These are phyloP conservation scores for Calyptommatus sinebrachiatus DNA, from an alignment of 2,113 vertebrate species.

Conservation along the genomic window DNA sequence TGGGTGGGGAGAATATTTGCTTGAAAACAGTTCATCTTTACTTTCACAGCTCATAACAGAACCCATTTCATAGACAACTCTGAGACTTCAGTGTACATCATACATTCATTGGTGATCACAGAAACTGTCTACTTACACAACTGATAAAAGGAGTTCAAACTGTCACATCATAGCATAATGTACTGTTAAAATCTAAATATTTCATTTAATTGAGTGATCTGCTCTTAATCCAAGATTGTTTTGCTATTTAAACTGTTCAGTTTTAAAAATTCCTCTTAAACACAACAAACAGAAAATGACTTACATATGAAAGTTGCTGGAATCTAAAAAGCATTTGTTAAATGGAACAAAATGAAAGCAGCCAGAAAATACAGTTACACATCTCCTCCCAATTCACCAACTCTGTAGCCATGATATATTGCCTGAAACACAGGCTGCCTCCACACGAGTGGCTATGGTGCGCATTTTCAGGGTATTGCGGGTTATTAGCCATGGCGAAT, in stretches of 20 bases:
- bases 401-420: too few species aligned
- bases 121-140: conserved; percentile 60
- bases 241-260: conserved; percentile 50
- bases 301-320: conserved; percentile 28
- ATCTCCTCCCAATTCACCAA: too few species aligned
- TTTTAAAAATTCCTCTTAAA: conserved; percentile 39
- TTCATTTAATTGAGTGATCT: conserved; percentile 60
- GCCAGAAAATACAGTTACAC: too few species aligned
- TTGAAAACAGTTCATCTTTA: conserved; percentile 70
- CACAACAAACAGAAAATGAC: conserved; percentile 41
- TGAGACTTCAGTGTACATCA: conserved; percentile 59
- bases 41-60: conserved; percentile 69
- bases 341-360: neutral
- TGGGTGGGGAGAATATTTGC: conserved; percentile 61
- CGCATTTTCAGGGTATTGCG: too few species aligned
- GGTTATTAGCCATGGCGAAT: too few species aligned
- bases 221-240: conserved; percentile 55
- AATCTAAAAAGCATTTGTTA: conserved; percentile 28
- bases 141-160: conserved; percentile 69
- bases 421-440: too few species aligned
- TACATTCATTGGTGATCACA: conserved; percentile 46
- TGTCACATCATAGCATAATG: conserved; percentile 49
- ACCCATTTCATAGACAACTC: conserved; percentile 56
- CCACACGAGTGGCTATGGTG: too few species aligned
- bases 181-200: conserved; percentile 61